A percentile compares a stretch with the other conserved stretches of the same genome.
These are phyloP conservation scores for Diadema setosum DNA, from an alignment of 35 echinoderm and acorn worm genomes.

Conservation along the genomic window DNA sequence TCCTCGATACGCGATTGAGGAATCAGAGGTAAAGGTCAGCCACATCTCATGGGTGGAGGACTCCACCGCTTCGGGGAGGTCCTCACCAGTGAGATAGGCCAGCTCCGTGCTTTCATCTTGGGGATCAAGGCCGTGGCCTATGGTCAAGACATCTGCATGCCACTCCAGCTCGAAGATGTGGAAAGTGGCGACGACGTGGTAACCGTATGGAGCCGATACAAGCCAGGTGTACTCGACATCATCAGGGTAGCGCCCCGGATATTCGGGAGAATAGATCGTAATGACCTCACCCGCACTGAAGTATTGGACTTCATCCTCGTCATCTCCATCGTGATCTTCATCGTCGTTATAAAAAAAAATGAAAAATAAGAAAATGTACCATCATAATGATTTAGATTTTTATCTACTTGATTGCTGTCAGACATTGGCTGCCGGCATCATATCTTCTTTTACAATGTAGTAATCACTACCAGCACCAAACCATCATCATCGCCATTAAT, in stretches of 20 bases:
- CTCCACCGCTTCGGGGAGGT: neutral
- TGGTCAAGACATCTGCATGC: neutral
- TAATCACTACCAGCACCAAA: too few relatives aligned
- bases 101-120: neutral
- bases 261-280: neutral
- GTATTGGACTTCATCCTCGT: neutral
- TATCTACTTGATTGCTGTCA: too few relatives aligned
- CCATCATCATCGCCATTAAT: too few relatives aligned
- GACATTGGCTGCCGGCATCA: too few relatives aligned
- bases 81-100: neutral
- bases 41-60: neutral
- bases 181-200: neutral
- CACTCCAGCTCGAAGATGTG: neutral
- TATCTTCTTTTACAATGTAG: too few relatives aligned
- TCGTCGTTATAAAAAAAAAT: neutral
- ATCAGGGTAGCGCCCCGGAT: neutral
- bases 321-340: neutral
- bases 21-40: neutral
- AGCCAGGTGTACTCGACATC: neutral
- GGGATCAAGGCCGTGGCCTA: neutral
- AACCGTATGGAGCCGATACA: neutral
- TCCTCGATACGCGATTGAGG: neutral
- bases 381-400: too few relatives aligned
- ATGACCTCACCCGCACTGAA: neutral
- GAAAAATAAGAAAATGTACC: neutral